Evolutionary conservation across 2,113 vertebrate genomes (phyloP).

Genomic region (Hyla sarda): DNA sequence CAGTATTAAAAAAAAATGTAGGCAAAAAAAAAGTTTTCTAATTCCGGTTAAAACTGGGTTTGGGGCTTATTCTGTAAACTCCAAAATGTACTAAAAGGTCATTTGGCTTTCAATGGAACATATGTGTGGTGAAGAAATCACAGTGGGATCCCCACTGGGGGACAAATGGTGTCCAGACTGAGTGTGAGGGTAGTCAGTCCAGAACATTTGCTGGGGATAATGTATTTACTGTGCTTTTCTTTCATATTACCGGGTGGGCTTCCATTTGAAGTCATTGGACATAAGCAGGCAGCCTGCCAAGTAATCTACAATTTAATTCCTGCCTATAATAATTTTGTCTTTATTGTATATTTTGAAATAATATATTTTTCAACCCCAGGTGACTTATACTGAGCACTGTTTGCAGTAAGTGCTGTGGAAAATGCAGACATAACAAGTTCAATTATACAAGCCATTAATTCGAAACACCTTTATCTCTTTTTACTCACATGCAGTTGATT

Average conservation of each 20-base stretch:
- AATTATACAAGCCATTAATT: conserved; percentile 30
- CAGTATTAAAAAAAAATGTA: neutral
- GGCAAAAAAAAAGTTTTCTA: neutral
- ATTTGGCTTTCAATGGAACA: neutral
- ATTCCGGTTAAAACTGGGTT: neutral
- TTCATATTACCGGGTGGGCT: neutral
- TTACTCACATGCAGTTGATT: conserved; percentile 6
- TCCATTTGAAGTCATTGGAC: conserved; percentile 2
- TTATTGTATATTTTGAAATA: conserved; percentile 15
- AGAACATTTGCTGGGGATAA: neutral
- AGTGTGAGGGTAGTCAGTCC: neutral
- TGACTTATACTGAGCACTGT: neutral
- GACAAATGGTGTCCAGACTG: neutral
- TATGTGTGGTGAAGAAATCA: neutral
- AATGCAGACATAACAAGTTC: conserved; percentile 1
- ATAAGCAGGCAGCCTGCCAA: neutral
- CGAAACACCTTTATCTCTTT: conserved; percentile 43
- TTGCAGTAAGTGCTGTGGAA: neutral
- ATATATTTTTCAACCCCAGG: neutral
- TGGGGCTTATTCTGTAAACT: neutral
- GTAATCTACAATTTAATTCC: conserved; percentile 10
- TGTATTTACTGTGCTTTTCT: neutral
- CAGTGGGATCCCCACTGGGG: neutral
- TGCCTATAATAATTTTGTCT: neutral
- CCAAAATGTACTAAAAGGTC: neutral